Evolutionary conservation across 2,888 invertebrate species (phyloP), one percentile per base, ranked within the genome.

Genomic region (Mechanitis messenoides): DNA sequence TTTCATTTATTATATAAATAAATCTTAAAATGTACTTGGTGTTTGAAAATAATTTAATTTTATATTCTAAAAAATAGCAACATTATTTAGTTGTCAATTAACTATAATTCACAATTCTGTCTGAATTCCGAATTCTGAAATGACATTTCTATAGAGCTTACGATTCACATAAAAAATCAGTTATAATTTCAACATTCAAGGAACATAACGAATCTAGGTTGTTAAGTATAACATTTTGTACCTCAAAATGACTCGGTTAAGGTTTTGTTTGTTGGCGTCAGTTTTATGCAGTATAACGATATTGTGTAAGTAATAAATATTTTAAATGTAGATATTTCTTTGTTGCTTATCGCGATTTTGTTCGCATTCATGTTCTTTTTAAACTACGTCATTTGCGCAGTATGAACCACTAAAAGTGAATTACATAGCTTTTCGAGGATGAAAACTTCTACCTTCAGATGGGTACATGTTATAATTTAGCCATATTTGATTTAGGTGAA

Each of bases 291-390:
- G 84, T 72, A 76, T 80, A 68, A 73, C 74, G 53, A 73, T 78
- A 63, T 67, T 80, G 46, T 86, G 89, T 89, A 74, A 87, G 88
- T 81, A 78, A 80, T 79, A 69, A 70, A 75, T 77, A 74, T 76
- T 76, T 74, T 76, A 47, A 47, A 60, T 56, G 33, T 55, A 62
- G 35, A 45, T 12, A 60, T 62, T 68, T 71, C 74, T 76, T 75
- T 76, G 75, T 76, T 74, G 67, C 68, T 71, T 72, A 74, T 75
- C 74, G 63, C 64, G 62, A 67, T 66, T 64, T 66, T 67, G 69
- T 63, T 66, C 64, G 58, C 56, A 66, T 62, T 67, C 31, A 31
- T 50, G 50, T 50, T 31, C 31, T 47, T 31, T 31, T 50, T 50
- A 42, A 42, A 42, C 31, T 33, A 45, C 61, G 59, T 56, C 47